Base-by-base conservation (phyloP, 2,797 vertebrate species). In the Catharus ustulatus region DNA sequence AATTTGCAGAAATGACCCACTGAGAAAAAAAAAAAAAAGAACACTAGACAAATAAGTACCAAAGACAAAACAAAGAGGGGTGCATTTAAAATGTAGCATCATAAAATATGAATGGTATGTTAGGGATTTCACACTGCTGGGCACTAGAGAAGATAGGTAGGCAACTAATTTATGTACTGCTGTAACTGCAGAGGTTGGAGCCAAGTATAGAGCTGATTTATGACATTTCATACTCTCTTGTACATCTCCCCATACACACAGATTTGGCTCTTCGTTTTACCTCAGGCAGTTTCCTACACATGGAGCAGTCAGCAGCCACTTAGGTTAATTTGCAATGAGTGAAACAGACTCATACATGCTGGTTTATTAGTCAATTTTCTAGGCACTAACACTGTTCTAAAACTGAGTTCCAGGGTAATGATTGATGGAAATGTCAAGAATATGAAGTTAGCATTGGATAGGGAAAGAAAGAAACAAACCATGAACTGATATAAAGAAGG, bases 261-360 rank as follows among this genome's bases (percentile, higher is more conserved):
- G 61, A 94, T 71, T 77, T 68, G 55, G 59, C 29, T 85, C 48
- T 71, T 83, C 55, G 42, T 89, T 95, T 94, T 93, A 84, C 86
- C 61, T 91, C 67, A 61, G 87, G 91, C 87, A 74, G 42, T 92
- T 93, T 73, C 69, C 74, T 87, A 74, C 4, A 1, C 46, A 32
- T 58, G 71, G 38, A 94, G 59, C 74, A 92, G 59, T 46, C 76
- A 76, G 69, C 58, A 91, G 71, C 59, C 75, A 58, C 75, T 95
- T 89, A 91, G 67, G 38, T 73, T 94, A 96, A 93, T 91, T 93
- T 81, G 90, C 78, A 93, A 71, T 57, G 77, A 96, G 71, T 57
- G 85, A 40, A 90, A 82, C 19, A 86, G 73, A 84, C 85, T 59
- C 67, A 87, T 45, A 75, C 55, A 69, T 89, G 67, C 62, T 85